Evolutionary conservation across 2,113 vertebrate genomes (phyloP).

Genomic region (Gorilla gorilla): DNA sequence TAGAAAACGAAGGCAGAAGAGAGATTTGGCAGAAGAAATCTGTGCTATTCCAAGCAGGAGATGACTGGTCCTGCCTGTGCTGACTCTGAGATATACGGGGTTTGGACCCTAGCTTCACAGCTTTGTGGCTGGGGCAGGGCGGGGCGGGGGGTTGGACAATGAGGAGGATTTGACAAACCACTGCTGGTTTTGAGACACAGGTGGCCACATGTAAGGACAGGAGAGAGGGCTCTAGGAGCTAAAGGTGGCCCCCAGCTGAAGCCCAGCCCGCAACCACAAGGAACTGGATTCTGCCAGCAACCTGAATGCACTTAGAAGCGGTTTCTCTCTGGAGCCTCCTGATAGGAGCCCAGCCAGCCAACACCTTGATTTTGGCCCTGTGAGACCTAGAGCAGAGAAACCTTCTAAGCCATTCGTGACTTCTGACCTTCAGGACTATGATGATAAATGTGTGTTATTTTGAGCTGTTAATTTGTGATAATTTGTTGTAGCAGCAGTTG

Average conservation of each 20-base stretch:
- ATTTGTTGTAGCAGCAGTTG: not conserved
- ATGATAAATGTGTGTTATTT: not conserved
- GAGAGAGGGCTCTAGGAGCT: not conserved
- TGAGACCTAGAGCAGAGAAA: not conserved
- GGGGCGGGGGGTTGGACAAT: not conserved
- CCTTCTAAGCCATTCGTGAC: not conserved
- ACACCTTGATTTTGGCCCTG: not conserved
- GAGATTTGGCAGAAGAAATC: not conserved
- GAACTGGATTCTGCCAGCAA: not conserved
- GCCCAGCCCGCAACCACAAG: not conserved
- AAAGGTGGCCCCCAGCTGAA: not conserved
- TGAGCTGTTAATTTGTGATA: not conserved
- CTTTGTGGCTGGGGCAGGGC: not conserved
- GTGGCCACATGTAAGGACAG: not conserved
- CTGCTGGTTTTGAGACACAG: not conserved
- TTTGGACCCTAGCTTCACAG: not conserved
- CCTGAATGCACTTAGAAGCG: not conserved
- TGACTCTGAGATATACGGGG: not conserved
- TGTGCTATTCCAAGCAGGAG: not conserved
- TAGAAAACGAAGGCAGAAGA: not conserved
- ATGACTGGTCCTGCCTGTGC: rapidly evolving
- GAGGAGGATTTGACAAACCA: not conserved
- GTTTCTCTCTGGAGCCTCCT: not conserved
- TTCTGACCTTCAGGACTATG: not conserved
- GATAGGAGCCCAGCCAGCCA: not conserved